These are phyloP conservation scores for Anticlea derivata DNA, from an alignment of 2,888 invertebrate genomes.

Conservation along the genomic window DNA sequence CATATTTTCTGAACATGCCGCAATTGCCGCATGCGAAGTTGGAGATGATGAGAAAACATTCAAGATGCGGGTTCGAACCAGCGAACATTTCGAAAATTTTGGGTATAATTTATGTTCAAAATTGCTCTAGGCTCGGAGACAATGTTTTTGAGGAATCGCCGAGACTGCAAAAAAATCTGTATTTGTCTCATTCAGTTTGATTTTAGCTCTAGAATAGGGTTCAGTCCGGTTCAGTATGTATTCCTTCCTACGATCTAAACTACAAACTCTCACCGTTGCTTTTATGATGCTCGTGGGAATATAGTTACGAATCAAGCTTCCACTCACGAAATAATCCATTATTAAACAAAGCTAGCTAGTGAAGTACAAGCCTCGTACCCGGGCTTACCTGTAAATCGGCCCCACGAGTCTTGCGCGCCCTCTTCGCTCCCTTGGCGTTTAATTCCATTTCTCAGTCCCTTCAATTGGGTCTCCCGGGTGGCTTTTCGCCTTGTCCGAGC, in stretches of 20 bases:
- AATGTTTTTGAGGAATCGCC: no score
- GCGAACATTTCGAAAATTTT: no score
- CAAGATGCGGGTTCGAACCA: no score
- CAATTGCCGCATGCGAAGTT: no score
- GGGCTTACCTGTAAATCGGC: constrained; percentile 8
- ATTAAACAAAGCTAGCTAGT: constrained; percentile 10
- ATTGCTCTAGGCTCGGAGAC: no score
- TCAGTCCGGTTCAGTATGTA: no score
- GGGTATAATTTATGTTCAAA: no score
- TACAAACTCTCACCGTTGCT: background rate
- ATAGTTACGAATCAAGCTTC: background rate
- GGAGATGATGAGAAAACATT: no score
- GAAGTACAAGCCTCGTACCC: background rate
- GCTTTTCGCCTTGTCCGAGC: constrained; percentile 3
- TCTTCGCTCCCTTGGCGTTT: constrained; percentile 12
- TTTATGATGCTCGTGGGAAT: constrained; percentile 1
- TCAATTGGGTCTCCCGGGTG: constrained; percentile 3
- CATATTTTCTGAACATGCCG: no score
- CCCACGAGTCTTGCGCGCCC: constrained; percentile 1
- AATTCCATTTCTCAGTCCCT: constrained; percentile 19
- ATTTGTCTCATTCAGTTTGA: no score
- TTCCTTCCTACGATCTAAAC: background rate
- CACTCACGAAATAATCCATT: constrained; percentile 7
- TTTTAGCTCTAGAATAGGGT: no score
- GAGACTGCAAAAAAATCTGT: no score